A percentile compares a stretch with the other conserved stretches of the same genome.
These are phyloP conservation scores for Orthochromis indermauri DNA, from an alignment of 2,113 vertebrate genomes.

Conservation along the genomic window DNA sequence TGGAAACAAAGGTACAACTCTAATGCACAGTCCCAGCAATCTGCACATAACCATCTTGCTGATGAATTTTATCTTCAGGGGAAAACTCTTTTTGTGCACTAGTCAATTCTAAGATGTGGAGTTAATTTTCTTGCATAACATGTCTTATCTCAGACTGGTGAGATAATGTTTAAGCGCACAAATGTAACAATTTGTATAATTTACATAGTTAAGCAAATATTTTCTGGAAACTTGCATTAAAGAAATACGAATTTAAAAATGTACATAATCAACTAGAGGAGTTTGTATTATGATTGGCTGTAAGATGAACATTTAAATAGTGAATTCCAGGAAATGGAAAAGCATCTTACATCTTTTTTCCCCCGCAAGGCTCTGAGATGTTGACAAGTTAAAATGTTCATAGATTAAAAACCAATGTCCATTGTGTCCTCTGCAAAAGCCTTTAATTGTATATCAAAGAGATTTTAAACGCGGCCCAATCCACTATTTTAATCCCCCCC, in stretches of 20 bases:
- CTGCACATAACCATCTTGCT: background rate
- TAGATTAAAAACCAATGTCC: background rate
- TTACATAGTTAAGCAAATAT: background rate
- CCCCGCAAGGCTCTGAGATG: background rate
- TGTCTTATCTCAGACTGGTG: background rate
- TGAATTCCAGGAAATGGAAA: background rate
- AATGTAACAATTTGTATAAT: background rate
- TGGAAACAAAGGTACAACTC: slow-evolving; percentile 84
- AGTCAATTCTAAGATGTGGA: background rate
- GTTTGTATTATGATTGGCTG: background rate
- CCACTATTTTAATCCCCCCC: background rate
- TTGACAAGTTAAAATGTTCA: background rate
- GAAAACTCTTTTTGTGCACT: background rate
- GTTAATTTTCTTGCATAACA: background rate
- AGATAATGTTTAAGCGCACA: background rate
- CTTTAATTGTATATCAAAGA: background rate
- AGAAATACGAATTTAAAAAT: background rate
- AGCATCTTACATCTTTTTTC: background rate
- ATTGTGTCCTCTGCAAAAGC: background rate
- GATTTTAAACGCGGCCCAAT: background rate
- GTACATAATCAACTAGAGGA: background rate
- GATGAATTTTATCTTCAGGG: background rate
- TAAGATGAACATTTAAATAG: background rate
- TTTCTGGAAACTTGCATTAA: background rate
- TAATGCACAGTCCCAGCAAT: background rate